Percentiles rank a stretch among this genome's conserved stretches.
Conservation (phyloP, 1,140 invertebrate genomes). For the Daktulosphaira vitifoliae region DNA sequence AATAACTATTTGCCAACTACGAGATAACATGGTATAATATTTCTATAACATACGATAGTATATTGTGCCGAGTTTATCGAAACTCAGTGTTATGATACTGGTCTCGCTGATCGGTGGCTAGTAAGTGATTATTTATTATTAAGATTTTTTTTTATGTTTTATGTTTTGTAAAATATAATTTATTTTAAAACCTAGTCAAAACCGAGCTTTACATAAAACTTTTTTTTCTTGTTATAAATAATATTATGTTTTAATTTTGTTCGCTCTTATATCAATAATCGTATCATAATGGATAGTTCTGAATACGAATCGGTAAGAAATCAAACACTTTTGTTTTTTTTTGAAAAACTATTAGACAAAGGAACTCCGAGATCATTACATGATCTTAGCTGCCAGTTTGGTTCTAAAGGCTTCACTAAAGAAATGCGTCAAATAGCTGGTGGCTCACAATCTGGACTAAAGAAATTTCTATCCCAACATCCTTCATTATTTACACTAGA, state of each 20-base stretch:
- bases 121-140: background rate
- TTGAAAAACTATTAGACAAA: conserved; percentile 89
- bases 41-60: too few species aligned
- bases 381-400: conserved; percentile 93
- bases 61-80: background rate
- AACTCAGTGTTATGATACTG: background rate
- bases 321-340: conserved; percentile 89
- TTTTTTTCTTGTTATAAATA: too few species aligned
- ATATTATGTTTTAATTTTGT: too few species aligned
- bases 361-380: conserved; percentile 86
- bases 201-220: background rate
- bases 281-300: conserved; percentile 69
- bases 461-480: conserved; percentile 84
- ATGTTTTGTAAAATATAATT: background rate
- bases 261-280: background rate
- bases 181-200: background rate
- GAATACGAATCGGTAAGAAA: conserved; percentile 89
- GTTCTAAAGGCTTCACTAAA: conserved; percentile 90
- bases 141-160: background rate
- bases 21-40: too few species aligned
- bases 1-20: too few species aligned
- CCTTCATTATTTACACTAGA: conserved; percentile 84
- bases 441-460: conserved; percentile 84
- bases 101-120: background rate
- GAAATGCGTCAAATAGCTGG: conserved; percentile 92